A percentile compares a stretch with the other conserved stretches of the same genome.
These are phyloP conservation scores for Clarias laeviceps DNA, from an alignment of 2,797 vertebrate genomes.

Conservation along the genomic window DNA sequence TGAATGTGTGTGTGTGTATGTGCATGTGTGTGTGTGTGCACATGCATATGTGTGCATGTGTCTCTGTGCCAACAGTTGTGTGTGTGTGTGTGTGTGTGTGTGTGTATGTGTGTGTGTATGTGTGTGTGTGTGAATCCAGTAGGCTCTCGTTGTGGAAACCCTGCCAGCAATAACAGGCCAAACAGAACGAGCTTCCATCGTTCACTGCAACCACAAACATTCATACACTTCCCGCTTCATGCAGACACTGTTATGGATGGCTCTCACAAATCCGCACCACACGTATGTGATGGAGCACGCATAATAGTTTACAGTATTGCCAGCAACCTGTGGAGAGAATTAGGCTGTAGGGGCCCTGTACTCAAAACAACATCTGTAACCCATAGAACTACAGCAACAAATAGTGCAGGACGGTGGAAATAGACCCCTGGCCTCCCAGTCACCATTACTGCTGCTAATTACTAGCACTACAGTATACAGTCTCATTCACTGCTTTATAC, in stretches of 20 bases:
- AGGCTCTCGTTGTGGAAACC: conserved; percentile 55
- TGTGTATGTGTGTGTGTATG: conserved; percentile 31
- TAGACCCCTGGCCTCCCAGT: conserved; percentile 28
- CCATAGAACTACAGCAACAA: conserved; percentile 52
- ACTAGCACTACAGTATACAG: not conserved
- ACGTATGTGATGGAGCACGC: conserved; percentile 74
- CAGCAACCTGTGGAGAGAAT: conserved; percentile 60
- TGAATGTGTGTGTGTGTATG: conserved; percentile 72
- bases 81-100: conserved; percentile 27
- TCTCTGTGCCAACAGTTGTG: conserved; percentile 36
- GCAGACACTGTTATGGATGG: conserved; percentile 84
- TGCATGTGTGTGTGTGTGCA: conserved; percentile 11
- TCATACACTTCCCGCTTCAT: conserved; percentile 76
- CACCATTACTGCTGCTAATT: conserved; percentile 25
- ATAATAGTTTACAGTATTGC: conserved; percentile 77
- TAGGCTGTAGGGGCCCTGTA: conserved; percentile 43
- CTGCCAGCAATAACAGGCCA: conserved; percentile 87
- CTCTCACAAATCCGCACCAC: conserved; percentile 76
- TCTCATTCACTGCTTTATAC: conserved; percentile 10
- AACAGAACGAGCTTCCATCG: conserved; percentile 78
- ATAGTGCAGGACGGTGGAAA: conserved; percentile 30
- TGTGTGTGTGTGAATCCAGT: conserved; percentile 20
- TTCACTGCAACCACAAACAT: conserved; percentile 82
- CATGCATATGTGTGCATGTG: conserved; percentile 24
- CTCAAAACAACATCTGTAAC: conserved; percentile 62